Evolutionary conservation across 2,888 invertebrate species (phyloP).

Genomic region (Callyntrura sp.): DNA sequence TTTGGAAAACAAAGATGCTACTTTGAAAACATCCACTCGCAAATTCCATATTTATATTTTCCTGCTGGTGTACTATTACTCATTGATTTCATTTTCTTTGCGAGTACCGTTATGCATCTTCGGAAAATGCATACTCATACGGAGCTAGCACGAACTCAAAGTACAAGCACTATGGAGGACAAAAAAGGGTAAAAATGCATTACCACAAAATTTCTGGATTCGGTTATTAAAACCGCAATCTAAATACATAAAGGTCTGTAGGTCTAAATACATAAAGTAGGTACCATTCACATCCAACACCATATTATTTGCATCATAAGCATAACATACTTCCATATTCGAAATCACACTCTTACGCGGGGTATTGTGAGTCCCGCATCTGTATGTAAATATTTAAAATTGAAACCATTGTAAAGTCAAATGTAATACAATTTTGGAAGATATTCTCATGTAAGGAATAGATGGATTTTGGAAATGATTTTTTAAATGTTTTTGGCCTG

Average conservation of each 20-base stretch:
- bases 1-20: conserved; percentile 75
- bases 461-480: conserved; percentile 1
- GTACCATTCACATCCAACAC: no score
- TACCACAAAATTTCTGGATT: neutral
- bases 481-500: neutral
- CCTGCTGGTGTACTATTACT: conserved; percentile 68
- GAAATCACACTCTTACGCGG: no score
- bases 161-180: conserved; percentile 71
- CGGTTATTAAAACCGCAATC: neutral
- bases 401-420: no score
- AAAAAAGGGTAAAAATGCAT: conserved; percentile 65
- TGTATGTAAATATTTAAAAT: no score
- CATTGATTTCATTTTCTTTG: conserved; percentile 75
- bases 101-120: conserved; percentile 73
- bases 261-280: no score
- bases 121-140: conserved; percentile 69
- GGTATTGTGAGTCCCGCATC: no score
- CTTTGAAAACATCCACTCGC: conserved; percentile 52
- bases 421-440: no score
- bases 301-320: no score
- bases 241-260: neutral
- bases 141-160: conserved; percentile 74
- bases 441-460: neutral
- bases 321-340: neutral
- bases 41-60: conserved; percentile 70